These are phyloP conservation scores for Philaenus spumarius DNA, from an alignment of 1,140 invertebrate genomes.

Conservation along the genomic window DNA sequence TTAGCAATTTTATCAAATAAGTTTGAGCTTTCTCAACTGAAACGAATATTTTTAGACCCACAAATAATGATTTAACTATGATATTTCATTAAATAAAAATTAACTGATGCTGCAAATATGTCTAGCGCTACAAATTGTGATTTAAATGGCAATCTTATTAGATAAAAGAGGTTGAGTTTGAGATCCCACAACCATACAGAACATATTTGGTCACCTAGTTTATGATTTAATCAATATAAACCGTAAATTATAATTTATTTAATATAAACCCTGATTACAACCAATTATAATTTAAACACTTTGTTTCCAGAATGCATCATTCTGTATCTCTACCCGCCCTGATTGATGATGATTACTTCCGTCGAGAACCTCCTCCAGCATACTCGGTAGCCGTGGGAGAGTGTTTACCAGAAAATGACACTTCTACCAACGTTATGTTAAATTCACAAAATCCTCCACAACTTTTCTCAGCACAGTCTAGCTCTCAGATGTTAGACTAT, in stretches of 20 bases:
- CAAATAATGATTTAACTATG: too few species aligned
- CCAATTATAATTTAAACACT: neutral
- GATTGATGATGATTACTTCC: slow-evolving; percentile 30
- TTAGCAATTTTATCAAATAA: too few species aligned
- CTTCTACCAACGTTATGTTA: neutral
- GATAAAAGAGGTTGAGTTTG: too few species aligned
- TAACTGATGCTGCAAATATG: too few species aligned
- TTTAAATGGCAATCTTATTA: too few species aligned
- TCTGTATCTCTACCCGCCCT: slow-evolving; percentile 23
- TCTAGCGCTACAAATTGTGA: too few species aligned
- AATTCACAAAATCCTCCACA: neutral
- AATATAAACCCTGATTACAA: too few species aligned
- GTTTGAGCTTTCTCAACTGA: too few species aligned
- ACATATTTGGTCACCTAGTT: too few species aligned
- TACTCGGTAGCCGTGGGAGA: slow-evolving; percentile 31
- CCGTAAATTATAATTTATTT: neutral
- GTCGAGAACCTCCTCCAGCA: slow-evolving; percentile 31
- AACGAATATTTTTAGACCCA: too few species aligned
- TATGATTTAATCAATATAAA: neutral
- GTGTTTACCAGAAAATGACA: neutral
- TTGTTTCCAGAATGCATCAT: slow-evolving; percentile 18
- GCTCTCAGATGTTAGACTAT: neutral
- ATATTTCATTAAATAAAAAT: too few species aligned
- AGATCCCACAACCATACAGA: too few species aligned
- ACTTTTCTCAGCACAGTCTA: neutral